phyloP scores from a whole-genome alignment of 2,888 invertebrate genomes.

The Caenorhabditis afra region DNA sequence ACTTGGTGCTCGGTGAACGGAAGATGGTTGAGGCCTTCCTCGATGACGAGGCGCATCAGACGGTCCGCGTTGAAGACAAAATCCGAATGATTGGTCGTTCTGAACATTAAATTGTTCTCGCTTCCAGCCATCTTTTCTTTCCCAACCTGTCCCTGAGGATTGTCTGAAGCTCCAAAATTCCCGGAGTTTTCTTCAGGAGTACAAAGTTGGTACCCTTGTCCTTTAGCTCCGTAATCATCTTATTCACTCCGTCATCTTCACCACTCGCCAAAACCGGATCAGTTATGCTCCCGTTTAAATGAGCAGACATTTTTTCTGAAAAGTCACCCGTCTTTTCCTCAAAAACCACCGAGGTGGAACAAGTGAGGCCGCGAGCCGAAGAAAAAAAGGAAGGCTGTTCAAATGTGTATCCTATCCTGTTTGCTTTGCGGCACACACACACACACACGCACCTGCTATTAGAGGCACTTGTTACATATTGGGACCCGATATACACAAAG shows the following conservation, averaged over 20 bases:
- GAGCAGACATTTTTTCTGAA: constrained; percentile 1
- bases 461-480: constrained; percentile 3
- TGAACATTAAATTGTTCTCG: constrained; percentile 81
- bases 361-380: background rate
- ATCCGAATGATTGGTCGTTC: constrained; percentile 93
- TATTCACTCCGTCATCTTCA: constrained; percentile 44
- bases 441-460: constrained; percentile 7
- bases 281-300: background rate
- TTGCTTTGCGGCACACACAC: constrained; percentile 33
- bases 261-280: constrained; percentile 8
- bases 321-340: too few relatives aligned
- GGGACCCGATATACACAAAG: constrained; percentile 42
- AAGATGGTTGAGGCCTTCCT: constrained; percentile 95
- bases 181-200: constrained; percentile 70
- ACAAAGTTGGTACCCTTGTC: constrained; percentile 63
- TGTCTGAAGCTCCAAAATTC: constrained; percentile 75
- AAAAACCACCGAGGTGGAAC: background rate
- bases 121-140: background rate
- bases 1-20: constrained; percentile 94
- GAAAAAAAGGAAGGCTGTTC: constrained; percentile 28
- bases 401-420: constrained; percentile 17
- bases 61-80: constrained; percentile 99
- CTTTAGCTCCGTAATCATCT: constrained; percentile 32
- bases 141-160: constrained; percentile 75
- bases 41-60: constrained; percentile 95